Conservation (phyloP, 2,888 invertebrate genomes). For the Drosophila fungiperda region DNA sequence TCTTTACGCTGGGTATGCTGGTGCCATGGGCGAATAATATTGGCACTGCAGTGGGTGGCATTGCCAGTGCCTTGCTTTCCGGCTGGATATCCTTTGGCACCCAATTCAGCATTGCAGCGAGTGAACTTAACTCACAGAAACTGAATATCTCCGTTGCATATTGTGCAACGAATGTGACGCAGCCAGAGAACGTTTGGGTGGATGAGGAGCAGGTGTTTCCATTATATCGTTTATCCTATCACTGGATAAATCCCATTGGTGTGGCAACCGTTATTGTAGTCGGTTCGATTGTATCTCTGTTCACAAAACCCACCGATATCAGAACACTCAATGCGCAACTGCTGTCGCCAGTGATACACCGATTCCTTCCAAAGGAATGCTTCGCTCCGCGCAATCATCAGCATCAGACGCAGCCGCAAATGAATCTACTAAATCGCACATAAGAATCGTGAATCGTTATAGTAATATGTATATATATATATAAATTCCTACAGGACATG, state of each 20-base stretch:
- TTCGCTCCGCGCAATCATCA: conserved; percentile 61
- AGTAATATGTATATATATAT: not conserved
- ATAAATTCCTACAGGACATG: conserved; percentile 27
- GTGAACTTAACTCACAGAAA: conserved; percentile 87
- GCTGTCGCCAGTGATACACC: conserved; percentile 87
- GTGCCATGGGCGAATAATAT: conserved; percentile 92
- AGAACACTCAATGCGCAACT: conserved; percentile 87
- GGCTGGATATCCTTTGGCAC: conserved; percentile 89
- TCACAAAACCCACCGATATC: conserved; percentile 86
- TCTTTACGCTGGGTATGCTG: conserved; percentile 93
- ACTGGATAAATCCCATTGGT: conserved; percentile 93
- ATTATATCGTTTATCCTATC: conserved; percentile 91
- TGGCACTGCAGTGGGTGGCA: conserved; percentile 87
- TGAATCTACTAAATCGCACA: conserved; percentile 46
- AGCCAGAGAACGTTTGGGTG: conserved; percentile 52
- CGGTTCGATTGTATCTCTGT: conserved; percentile 88
- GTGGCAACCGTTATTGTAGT: conserved; percentile 88
- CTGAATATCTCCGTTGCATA: conserved; percentile 86
- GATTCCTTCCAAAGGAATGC: conserved; percentile 82
- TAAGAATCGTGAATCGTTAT: not conserved
- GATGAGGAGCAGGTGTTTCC: conserved; percentile 88
- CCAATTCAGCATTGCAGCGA: conserved; percentile 88
- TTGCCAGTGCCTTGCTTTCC: conserved; percentile 88
- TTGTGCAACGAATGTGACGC: conserved; percentile 79
- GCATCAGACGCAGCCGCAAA: conserved; percentile 50